A percentile compares a stretch with the other conserved stretches of the same genome.
Conservation (phyloP, 2,888 invertebrate species). For the Orthosia gracilis region DNA sequence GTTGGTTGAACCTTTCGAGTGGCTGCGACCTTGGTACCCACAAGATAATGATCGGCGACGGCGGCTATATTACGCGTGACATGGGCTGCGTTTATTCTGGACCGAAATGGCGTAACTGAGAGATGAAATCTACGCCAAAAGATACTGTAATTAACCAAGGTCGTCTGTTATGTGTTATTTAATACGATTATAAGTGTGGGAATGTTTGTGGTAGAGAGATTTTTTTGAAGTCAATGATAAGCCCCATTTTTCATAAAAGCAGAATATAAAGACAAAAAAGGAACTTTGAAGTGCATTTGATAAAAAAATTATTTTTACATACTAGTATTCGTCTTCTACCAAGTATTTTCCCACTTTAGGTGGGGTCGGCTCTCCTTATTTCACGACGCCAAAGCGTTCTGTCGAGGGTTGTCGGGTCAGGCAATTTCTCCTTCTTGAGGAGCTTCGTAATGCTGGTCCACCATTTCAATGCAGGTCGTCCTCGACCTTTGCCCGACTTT, state of each 20-base stretch:
- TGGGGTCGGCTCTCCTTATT: too few relatives aligned
- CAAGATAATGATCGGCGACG: constrained; percentile 69
- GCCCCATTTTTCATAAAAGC: neutral
- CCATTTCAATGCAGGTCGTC: too few relatives aligned
- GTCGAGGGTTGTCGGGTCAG: too few relatives aligned
- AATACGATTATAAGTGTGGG: constrained; percentile 37
- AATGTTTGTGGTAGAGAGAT: constrained; percentile 4
- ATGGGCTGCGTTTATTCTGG: constrained; percentile 58
- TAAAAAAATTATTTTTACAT: too few relatives aligned
- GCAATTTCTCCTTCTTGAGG: too few relatives aligned
- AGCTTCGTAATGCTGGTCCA: too few relatives aligned
- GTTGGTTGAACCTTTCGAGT: constrained; percentile 57
- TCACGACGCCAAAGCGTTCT: too few relatives aligned
- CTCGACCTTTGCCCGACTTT: too few relatives aligned
- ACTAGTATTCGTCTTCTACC: too few relatives aligned
- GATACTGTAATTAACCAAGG: constrained; percentile 41
- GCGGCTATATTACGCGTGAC: constrained; percentile 63
- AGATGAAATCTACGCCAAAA: constrained; percentile 53
- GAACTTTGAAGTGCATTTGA: too few relatives aligned
- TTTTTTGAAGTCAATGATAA: neutral
- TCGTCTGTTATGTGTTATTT: constrained; percentile 50
- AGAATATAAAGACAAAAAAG: neutral
- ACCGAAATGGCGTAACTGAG: constrained; percentile 35
- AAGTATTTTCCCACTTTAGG: too few relatives aligned
- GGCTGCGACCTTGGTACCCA: constrained; percentile 70